These are phyloP conservation scores for Callopanchax toddi DNA, from an alignment of 2,113 vertebrate genomes.

Conservation along the genomic window DNA sequence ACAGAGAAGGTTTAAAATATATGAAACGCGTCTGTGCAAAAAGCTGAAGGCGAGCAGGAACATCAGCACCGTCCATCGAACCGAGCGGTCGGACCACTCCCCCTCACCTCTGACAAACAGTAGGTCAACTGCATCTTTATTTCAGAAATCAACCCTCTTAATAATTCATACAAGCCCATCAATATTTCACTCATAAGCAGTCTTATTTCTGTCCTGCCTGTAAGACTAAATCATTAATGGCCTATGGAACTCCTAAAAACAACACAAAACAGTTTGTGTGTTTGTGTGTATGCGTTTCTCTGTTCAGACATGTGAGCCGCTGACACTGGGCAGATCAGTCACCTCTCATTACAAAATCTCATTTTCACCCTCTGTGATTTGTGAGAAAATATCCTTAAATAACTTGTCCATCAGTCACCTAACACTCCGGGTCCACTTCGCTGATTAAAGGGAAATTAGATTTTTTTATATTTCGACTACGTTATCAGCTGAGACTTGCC, in stretches of 20 bases:
- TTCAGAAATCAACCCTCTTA: slow-evolving; percentile 69
- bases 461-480: slow-evolving; percentile 59
- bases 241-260: slow-evolving; percentile 66
- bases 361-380: slow-evolving; percentile 26
- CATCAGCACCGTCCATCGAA: slow-evolving; percentile 10
- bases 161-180: slow-evolving; percentile 65
- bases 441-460: slow-evolving; percentile 71
- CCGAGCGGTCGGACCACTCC: slow-evolving; percentile 10
- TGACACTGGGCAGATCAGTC: slow-evolving; percentile 28
- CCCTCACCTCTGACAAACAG: slow-evolving; percentile 59
- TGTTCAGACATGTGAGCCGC: slow-evolving; percentile 30
- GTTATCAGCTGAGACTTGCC: slow-evolving; percentile 61
- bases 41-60: neutral
- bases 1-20: neutral
- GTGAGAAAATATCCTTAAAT: slow-evolving; percentile 48
- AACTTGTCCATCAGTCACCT: slow-evolving; percentile 60
- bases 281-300: slow-evolving; percentile 2
- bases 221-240: slow-evolving; percentile 76
- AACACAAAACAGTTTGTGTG: slow-evolving; percentile 42
- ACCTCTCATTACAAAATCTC: slow-evolving; percentile 10
- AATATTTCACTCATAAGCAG: slow-evolving; percentile 78
- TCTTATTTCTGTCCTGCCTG: slow-evolving; percentile 77
- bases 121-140: slow-evolving; percentile 78
- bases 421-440: slow-evolving; percentile 43
- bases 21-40: slow-evolving; percentile 7